Evolutionary conservation across 2,888 invertebrate genomes (phyloP), one percentile per base, ranked within the genome.

Genomic region (Meteorus cinctellus): DNA sequence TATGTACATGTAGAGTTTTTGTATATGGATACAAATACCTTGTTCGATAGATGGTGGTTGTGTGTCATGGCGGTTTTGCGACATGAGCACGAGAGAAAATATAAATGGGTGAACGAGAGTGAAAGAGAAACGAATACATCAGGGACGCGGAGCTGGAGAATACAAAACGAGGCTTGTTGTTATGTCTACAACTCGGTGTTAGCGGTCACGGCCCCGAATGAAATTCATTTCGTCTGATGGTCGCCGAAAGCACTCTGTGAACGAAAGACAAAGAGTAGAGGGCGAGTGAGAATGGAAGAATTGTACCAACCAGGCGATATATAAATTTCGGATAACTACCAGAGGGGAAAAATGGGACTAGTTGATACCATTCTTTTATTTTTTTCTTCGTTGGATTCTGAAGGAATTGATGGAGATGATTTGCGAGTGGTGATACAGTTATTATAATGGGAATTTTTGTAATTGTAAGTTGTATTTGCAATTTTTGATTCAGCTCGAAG

Each of bases 161-260:
- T 62, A 62, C 72, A 80, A 81, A 77, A 55, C 55, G 55, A 78
- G 81, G 69, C 77, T 80, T 81, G 83, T 87, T 88, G 88, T 88
- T 88, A 88, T 88, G 88, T 87, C 88, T 88, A 88, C 88, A 80
- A 72, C 66, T 84, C 77, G 76, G 79, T 79, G 19, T 29, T 81
- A 78, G 81, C 84, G 84, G 84, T 85, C 83, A 86, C 82, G 85
- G 82, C 75, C 78, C 60, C 70, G 60, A 70, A 70, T 59, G 36
- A 70, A 60, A 59, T 69, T 59, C 69, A 69, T 69, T 69, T 69
- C 36, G 51, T 51, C 60, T 71, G 24, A 48, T 29, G 45, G 51
- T 12, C n/a, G 68, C 41, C 36, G 66, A 45, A 41, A 27, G 41
- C 34, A 6, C 41, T 41, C 36, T 19, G 41, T 41, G 41, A 41